Conservation (phyloP, 2,113 vertebrate species). For the Lamprologus lemairii region DNA sequence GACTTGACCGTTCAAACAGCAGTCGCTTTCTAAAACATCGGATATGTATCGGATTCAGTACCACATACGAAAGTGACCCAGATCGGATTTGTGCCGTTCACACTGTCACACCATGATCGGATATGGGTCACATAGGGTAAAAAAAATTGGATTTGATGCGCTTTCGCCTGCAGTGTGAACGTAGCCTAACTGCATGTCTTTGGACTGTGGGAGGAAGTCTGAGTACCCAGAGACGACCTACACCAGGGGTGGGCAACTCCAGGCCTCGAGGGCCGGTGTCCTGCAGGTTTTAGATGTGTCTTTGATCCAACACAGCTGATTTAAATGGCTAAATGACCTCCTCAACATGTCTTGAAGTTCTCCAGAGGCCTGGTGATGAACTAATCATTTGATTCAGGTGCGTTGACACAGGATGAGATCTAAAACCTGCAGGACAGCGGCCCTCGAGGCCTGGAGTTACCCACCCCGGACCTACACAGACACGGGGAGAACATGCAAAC, state of each 20-base stretch:
- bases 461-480: fast-evolving
- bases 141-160: too few relatives aligned
- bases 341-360: not conserved
- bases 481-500: not conserved
- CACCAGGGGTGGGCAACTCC: not conserved
- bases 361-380: fast-evolving
- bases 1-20: too few relatives aligned
- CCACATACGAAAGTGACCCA: too few relatives aligned
- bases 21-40: too few relatives aligned
- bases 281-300: fast-evolving
- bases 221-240: not conserved
- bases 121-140: too few relatives aligned
- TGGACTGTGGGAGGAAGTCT: fast-evolving
- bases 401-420: not conserved
- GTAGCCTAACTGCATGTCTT: not conserved
- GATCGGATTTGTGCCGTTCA: too few relatives aligned
- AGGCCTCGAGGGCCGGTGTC: fast-evolving
- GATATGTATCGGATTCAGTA: too few relatives aligned
- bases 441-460: not conserved
- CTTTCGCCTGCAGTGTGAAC: too few relatives aligned
- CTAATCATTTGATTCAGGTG: not conserved
- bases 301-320: not conserved
- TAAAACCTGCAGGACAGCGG: not conserved
- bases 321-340: fast-evolving
- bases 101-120: too few relatives aligned